Evolutionary conservation across 92 coral and sea anemone species (phyloP), one percentile per base, ranked within the genome.

Genomic region (Phenganax marumi): DNA sequence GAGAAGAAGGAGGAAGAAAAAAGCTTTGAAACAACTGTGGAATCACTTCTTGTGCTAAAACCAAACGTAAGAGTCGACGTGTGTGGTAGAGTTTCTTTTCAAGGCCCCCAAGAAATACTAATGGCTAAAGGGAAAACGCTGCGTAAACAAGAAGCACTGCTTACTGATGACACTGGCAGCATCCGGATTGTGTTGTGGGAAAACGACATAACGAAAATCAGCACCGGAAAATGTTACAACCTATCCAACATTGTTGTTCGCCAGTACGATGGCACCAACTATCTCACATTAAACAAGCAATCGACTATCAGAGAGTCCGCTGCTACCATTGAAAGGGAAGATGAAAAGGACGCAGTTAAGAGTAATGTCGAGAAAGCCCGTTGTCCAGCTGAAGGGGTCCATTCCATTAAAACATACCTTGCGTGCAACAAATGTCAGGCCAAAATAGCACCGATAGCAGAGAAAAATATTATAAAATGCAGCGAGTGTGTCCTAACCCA

Each of bases 111-210:
- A 75, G 65, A 75, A 25, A 52, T 48, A 54, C 46, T 75, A 18
- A 75, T 6, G 65, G 39, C 71, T 12, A 70, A 46, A 71, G 86
- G 72, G 57, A 85, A 85, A 63, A 81, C 86, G 17, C 82, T 86
- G 16, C 50, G 48, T 24, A 81, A 72, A 47, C 89, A 80, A 74
- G 86, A 86, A 82, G 78, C 86, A n/a, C 48, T 82, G 22, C 22
- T 75, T 14, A 86, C 86, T 70, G 89, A 86, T 81, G 86, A 81
- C 68, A 81, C 86, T 58, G 89, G 82, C 17, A 82, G 86, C n/a
- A 81, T 81, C 18, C 51, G 86, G 39, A 50, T 86, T 51, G 83
- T 86, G 33, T 75, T 81, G 49, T 86, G 90, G 87, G 86, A 81
- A 65, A 81, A 57, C 47, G 89, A 86, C 77, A 80, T 81, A 16